These are phyloP conservation scores for Panurus biarmicus DNA, from an alignment of 2,113 vertebrate genomes.

Conservation along the genomic window DNA sequence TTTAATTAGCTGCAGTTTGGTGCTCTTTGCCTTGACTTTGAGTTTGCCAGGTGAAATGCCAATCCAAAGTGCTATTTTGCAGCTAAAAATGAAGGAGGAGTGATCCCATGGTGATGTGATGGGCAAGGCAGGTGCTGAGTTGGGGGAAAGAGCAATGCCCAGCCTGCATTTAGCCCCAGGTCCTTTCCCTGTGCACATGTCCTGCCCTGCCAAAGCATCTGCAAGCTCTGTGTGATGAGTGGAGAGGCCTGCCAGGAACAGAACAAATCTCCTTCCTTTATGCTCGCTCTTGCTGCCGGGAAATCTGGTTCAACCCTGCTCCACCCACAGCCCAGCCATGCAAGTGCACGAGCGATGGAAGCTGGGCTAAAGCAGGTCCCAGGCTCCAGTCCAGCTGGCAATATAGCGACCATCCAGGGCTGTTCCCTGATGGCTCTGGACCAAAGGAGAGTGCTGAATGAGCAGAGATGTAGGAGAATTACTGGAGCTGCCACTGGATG, in stretches of 20 bases:
- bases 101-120: rapidly evolving
- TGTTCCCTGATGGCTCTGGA: not conserved
- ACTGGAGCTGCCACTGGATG: not conserved
- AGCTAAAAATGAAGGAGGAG: not conserved
- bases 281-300: rapidly evolving
- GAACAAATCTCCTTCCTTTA: not conserved
- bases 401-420: not conserved
- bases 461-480: not conserved
- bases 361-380: not conserved
- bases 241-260: not conserved
- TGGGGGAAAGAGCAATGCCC: not conserved
- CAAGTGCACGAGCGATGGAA: rapidly evolving
- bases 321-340: not conserved
- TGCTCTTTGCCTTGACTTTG: not conserved
- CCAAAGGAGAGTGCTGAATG: not conserved
- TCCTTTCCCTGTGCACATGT: not conserved
- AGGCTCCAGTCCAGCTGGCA: slow-evolving; percentile 13
- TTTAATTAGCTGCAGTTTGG: not conserved
- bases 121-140: not conserved
- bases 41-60: not conserved
- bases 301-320: not conserved
- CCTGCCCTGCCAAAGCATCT: not conserved
- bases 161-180: not conserved
- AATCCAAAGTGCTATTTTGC: not conserved
- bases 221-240: not conserved